phyloP scores from a whole-genome alignment of 2,113 vertebrate species.

The Zingel zingel region DNA sequence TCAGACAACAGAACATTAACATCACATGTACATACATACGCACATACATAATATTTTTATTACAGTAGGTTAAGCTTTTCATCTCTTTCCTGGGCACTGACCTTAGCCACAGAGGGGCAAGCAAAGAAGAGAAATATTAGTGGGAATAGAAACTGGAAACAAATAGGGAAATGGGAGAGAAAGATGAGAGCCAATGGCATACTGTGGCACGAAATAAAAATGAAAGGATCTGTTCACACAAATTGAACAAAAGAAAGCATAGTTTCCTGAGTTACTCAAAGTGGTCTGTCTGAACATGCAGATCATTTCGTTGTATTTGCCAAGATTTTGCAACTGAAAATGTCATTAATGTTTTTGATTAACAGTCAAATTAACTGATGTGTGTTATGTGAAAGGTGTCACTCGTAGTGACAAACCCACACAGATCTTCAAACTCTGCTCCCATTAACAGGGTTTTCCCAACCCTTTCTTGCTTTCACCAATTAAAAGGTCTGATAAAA shows the following conservation, averaged over 20 bases:
- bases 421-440: not conserved
- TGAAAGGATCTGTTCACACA: not conserved
- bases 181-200: not conserved
- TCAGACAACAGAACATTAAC: constrained; percentile 49
- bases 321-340: not conserved
- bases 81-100: not conserved
- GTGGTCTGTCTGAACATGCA: not conserved
- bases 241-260: not conserved
- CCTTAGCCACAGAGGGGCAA: not conserved
- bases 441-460: not conserved
- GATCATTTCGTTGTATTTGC: not conserved
- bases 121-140: not conserved
- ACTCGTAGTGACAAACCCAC: not conserved
- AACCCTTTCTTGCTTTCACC: not conserved
- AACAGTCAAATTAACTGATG: not conserved
- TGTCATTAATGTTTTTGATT: not conserved
- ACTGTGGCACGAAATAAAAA: not conserved
- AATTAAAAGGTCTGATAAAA: not conserved
- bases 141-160: not conserved
- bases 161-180: not conserved
- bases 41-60: not conserved
- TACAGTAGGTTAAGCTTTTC: not conserved
- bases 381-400: not conserved
- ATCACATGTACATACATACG: constrained; percentile 19
- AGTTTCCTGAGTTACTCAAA: not conserved